Base-by-base conservation (phyloP, 2,797 vertebrate genomes). In the Anguilla marmorata region DNA sequence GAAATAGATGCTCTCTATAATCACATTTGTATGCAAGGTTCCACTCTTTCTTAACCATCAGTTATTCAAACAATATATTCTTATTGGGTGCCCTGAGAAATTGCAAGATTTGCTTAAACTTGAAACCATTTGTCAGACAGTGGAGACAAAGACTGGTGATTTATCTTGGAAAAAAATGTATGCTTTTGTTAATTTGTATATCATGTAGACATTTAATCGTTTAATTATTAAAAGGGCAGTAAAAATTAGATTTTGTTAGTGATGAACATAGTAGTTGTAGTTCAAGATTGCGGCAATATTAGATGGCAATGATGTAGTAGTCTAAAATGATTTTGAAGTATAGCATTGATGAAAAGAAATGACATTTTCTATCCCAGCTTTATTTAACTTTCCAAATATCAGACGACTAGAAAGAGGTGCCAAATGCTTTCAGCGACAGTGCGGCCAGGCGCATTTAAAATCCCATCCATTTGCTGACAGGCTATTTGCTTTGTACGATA, bases 391-490 rank as follows among this genome's bases (percentile, higher is more conserved):
- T 82, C 24, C 24, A n/a, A 82, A 50, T n/a, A 82, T 50, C 21
- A n/a, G 19, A 48, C 41, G 45, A n/a, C 7, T 82, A 16, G 11
- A 82, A n/a, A 50, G 41, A 82, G 45, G 79, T 33, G 45, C 45
- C 45, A 50, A 50, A 74, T 74, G 16, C 45, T 50, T 82, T 82
- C 4, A 2, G 45, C n/a, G 41, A n/a, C 79, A 41, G 19, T 16
- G 45, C 24, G 79, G 41, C 41, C 79, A 82, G 24, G 82, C 76
- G 80, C 87, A 82, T 91, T 56, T 88, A 86, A 88, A 87, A 85
- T 80, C 58, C 50, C 69, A 87, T 89, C 89, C 87, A 84, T 87
- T 87, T 54, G 21, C 86, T 74, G 66, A 60, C 84, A 83, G 33
- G 56, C 79, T 80, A 79, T 79, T 86, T 24, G n/a, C 84, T 33